Evolutionary conservation across 2,888 invertebrate genomes (phyloP), one percentile per base, ranked within the genome.

Genomic region (Esperia sulphurella): DNA sequence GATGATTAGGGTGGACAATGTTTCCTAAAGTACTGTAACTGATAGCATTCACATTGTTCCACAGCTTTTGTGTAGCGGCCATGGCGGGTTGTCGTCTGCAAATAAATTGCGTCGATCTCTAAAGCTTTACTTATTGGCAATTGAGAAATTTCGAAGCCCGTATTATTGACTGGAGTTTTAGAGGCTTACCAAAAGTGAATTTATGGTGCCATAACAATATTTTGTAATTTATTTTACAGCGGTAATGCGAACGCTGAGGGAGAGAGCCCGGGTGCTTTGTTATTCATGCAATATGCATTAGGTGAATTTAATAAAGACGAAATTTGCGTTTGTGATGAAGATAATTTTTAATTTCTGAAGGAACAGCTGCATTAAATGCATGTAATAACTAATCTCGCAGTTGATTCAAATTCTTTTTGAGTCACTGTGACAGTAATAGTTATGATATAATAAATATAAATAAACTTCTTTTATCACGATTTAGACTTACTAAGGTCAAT

Each of bases 211-310:
- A 48, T 55, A 54, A 53, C 55, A 55, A 57, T 54, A 59, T 56
- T 58, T 53, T 52, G 49, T 57, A 57, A 58, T 55, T 56, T 53
- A 54, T 56, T 52, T 45, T 13, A 14, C 50, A 21, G 14, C 14
- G 50, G 45, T 52, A 52, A 52, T 49, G 49, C 43, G 39, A 9
- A 30, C 31, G 43, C 31, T 21, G 43, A 39, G 38, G 28, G 35
- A 21, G 46, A 29, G 21, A 33, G 28, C 41, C 45, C 14, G 10
- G 10, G 40, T 44, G 21, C 40, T 42, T 35, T 31, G 39, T 44
- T 37, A 39, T 50, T 55, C 53, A 54, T 57, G 51, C 51, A 58
- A 55, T 54, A 54, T 54, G 58, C 54, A 52, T 50, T 52, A 55
- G 40, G 51, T 46, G 51, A 55, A 50, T 54, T 51, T 51, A 51